Percentiles rank a stretch among this genome's conserved stretches.
Conservation (phyloP, 2,888 invertebrate species). For the Mylabris sibirica region DNA sequence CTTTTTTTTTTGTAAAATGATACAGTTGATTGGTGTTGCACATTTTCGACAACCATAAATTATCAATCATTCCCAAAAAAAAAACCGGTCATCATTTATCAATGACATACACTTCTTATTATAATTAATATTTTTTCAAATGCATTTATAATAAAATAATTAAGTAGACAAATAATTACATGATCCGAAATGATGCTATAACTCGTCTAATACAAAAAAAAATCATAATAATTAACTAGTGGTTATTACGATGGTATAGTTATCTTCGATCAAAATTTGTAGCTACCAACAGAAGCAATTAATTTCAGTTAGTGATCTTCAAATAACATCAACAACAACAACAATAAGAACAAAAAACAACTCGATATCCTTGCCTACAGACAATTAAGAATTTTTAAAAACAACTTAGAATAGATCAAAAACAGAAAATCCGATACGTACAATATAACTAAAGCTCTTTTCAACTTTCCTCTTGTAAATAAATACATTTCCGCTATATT, state of each 20-base stretch:
- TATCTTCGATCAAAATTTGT: not conserved
- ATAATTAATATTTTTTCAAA: not conserved
- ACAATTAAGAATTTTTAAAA: not conserved
- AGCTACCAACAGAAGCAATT: conserved; percentile 1
- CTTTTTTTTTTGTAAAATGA: not conserved
- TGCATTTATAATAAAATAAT: not conserved
- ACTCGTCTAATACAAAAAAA: not conserved
- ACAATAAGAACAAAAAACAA: not conserved
- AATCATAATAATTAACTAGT: not conserved
- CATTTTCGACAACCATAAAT: not conserved
- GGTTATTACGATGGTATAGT: conserved; percentile 5
- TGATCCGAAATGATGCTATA: no score
- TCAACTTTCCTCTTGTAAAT: conserved; percentile 2
- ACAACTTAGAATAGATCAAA: not conserved
- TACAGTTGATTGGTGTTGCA: not conserved
- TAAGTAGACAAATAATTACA: not conserved
- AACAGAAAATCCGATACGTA: not conserved
- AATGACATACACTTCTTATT: not conserved
- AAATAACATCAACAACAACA: not conserved
- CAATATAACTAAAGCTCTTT: not conserved
- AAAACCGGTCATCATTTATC: not conserved
- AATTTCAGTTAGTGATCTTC: not conserved
- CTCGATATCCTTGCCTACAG: not conserved
- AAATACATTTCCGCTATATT: not conserved
- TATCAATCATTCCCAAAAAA: not conserved